Percentiles rank a stretch among this genome's conserved stretches.
Conservation (phyloP, 2,797 vertebrate genomes). For the Carcharodon carcharias region DNA sequence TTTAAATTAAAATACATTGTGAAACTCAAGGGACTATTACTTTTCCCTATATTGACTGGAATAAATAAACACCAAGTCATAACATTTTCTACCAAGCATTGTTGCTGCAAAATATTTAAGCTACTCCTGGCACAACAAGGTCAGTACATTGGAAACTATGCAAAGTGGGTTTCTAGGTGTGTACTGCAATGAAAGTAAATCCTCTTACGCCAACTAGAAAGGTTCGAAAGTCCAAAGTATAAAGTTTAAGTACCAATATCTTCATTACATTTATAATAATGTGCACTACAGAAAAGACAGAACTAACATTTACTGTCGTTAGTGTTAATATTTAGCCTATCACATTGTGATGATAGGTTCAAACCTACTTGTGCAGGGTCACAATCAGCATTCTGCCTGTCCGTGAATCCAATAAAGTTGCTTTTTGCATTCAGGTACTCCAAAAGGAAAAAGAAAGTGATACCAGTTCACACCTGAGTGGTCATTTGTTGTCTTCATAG, state of each 20-base stretch:
- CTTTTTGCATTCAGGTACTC: background rate
- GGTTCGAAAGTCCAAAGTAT: slow-evolving; percentile 11
- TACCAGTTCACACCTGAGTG: background rate
- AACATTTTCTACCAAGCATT: background rate
- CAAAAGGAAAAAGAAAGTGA: slow-evolving; percentile 2
- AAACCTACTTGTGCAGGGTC: background rate
- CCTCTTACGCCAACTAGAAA: background rate
- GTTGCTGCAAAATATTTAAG: background rate
- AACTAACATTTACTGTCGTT: slow-evolving; percentile 9
- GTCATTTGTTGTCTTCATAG: background rate
- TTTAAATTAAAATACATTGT: background rate
- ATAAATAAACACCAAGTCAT: background rate
- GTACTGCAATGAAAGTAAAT: background rate
- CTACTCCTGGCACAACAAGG: background rate
- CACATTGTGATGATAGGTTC: background rate
- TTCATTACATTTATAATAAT: slow-evolving; percentile 11
- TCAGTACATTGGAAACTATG: background rate
- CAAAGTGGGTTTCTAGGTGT: background rate
- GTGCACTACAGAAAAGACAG: background rate
- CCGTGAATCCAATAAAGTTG: background rate
- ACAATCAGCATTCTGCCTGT: background rate
- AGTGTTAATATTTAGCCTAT: slow-evolving; percentile 15
- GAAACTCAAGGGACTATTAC: background rate
- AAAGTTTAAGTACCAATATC: slow-evolving; percentile 20
- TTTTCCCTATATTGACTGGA: background rate